phyloP scores from a whole-genome alignment of 2,888 invertebrate species.

The Acronicta aceris region DNA sequence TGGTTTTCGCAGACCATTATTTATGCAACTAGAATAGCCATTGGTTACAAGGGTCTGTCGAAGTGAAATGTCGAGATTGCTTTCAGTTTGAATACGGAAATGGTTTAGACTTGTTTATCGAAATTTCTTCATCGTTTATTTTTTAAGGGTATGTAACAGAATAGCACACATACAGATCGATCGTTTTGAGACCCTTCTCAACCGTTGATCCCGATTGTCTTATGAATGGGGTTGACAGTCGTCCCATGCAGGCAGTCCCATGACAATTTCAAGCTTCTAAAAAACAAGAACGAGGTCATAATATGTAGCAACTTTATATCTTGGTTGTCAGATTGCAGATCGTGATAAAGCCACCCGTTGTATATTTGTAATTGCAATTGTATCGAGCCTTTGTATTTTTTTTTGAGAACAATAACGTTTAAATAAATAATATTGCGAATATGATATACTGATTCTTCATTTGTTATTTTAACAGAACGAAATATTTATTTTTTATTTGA shows the following conservation, averaged over 20 bases:
- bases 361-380: no score
- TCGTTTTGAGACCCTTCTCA: slow-evolving; percentile 1
- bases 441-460: no score
- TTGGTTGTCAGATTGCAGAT: no score
- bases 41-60: slow-evolving; percentile 17
- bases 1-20: slow-evolving; percentile 50
- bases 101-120: background rate
- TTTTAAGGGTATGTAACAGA: background rate
- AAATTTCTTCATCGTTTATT: no score
- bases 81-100: slow-evolving; percentile 2
- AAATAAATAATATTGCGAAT: no score
- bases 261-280: background rate
- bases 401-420: no score
- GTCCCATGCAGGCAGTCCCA: background rate
- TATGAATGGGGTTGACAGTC: background rate
- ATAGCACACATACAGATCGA: background rate
- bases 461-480: no score
- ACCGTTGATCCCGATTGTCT: slow-evolving; percentile 1
- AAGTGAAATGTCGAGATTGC: slow-evolving; percentile 13
- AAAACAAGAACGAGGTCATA: background rate
- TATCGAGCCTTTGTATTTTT: no score
- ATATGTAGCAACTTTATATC: no score
- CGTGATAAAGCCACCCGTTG: no score
- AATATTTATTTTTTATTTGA: no score
- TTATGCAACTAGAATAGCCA: slow-evolving; percentile 33